Base-by-base conservation (phyloP, 2,113 vertebrate genomes). In the Polypterus bichir region DNA sequence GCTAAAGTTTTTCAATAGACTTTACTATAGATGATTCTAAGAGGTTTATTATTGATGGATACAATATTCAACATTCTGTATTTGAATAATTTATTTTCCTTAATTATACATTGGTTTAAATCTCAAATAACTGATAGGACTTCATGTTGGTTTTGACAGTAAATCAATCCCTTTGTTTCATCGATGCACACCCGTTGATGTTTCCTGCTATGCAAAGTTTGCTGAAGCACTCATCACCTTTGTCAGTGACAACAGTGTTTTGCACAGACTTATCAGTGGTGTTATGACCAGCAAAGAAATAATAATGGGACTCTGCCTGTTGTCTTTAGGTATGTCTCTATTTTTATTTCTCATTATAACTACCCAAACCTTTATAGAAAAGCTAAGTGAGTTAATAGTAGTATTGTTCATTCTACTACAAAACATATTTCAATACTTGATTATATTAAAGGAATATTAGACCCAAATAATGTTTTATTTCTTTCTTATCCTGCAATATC, bases 241-340 rank as follows among this genome's bases (percentile, higher is more conserved):
- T 76, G 91, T 98, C 73, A 90, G 90, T 67, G 94, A 98, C 78
- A 91, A 91, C 89, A 92, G 92, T 82, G 83, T 94, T 77, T 87
- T 98, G 83, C 94, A 96, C 81, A 89, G 92, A 60, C 85, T 97
- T 80, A 93, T 98, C 77, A 92, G 92, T 69, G 92, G 94, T 71
- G 91, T 98, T 73, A 91, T 92, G 70, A 91, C 93, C 83, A 97
- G 92, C 82, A 98, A 94, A 83, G 94, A 97, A 82, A 92, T 97
- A 88, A 98, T 98, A 88, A 83, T 96, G 70, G 96, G 94, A 76
- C 91, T 98, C 82, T 98, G 96, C 74, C 84, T 98, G 64, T 89
- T 98, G 60, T 96, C 96, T 68, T 87, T 98, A 83, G 92, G 96
- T 98, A 89, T 92, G 48, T 9, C 54, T 49, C 48, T 10, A 45